Evolutionary conservation across 1,140 invertebrate species (phyloP).

Genomic region (Dryas iulia): DNA sequence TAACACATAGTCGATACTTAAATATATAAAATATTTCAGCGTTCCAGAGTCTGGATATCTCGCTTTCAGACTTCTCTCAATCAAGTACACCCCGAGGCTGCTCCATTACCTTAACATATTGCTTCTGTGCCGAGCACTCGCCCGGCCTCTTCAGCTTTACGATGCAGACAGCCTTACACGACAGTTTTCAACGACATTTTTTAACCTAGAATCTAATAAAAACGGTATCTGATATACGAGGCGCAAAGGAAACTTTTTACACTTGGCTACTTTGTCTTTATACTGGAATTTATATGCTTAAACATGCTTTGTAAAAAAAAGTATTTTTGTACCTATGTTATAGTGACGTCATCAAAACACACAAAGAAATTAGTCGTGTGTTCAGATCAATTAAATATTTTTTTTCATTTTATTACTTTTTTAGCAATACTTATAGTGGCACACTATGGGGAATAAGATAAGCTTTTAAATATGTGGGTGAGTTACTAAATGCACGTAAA

Average conservation of each 20-base stretch:
- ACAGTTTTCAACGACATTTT: slow-evolving; percentile 4
- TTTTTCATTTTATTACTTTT: neutral
- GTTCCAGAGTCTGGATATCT: neutral
- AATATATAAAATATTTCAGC: neutral
- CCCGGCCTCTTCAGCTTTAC: slow-evolving; percentile 14
- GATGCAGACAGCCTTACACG: slow-evolving; percentile 3
- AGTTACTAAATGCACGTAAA: too few relatives aligned
- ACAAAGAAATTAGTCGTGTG: too few relatives aligned
- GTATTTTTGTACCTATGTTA: too few relatives aligned
- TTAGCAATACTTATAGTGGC: too few relatives aligned
- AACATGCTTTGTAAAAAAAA: neutral
- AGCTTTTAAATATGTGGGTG: slow-evolving; percentile 50
- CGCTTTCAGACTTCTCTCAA: slow-evolving; percentile 16
- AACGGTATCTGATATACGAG: neutral
- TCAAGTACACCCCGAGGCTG: slow-evolving; percentile 32
- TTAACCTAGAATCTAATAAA: neutral
- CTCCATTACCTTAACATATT: slow-evolving; percentile 56
- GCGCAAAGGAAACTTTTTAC: neutral
- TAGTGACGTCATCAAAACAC: too few relatives aligned
- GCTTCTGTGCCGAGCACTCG: slow-evolving; percentile 31
- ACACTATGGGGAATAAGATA: slow-evolving; percentile 41
- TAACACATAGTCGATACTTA: neutral
- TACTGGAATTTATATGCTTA: neutral
- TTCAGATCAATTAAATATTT: too few relatives aligned
- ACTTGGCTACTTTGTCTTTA: neutral